Base-by-base conservation (phyloP, 2,888 invertebrate species). In the Scrobipalpa atriplicella region DNA sequence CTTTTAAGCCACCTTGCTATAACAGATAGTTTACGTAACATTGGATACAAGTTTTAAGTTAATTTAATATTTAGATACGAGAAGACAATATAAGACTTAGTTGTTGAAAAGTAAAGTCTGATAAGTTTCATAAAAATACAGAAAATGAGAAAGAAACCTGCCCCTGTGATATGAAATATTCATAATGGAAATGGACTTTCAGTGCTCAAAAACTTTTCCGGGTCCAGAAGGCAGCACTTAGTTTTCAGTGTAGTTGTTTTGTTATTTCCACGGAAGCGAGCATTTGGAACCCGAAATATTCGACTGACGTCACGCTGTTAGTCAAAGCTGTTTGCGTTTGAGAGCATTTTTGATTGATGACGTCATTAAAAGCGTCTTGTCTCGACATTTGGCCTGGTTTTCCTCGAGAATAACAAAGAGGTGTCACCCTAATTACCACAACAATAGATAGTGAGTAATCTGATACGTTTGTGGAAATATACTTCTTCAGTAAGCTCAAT, bases 1-100 rank as follows among this genome's bases (percentile, higher is more conserved):
- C 68, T 75, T 66, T 61, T 41, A 61, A 56, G 62, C 21, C 65
- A 69, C 66, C 64, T 64, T 65, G 21, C 61, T 39, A 16, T 39
- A 39, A 62, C 62, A 47, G 36, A 41, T 41, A 41, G 39, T 41
- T 19, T 38, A 56, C 9, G 21, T 56, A 21, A 56, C 21, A 56
- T 47, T 56, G 19, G 6, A 21, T 56, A 21, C 43, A 43, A 47
- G 21, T 21, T 56, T 52, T 13, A 21, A 56, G 10, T 10, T 29
- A 47, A 47, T 47, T 47, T 47, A 47, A 47, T 47, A 47, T n/a
- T 16, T 16, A 16, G 13, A 43, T 13, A 3, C 7, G 8, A 16
- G n/a, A n/a, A 16, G 7, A 29, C 5, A 29, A 3, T 29, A 3
- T 5, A 29, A 29, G 29, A 13, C 13, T 43, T 11, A 13, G 43